Percentiles rank a stretch among this genome's conserved stretches.
Evolutionary conservation across 1,140 invertebrate genomes (phyloP).

Genomic region (Pseudomyrmex cubaensis): DNA sequence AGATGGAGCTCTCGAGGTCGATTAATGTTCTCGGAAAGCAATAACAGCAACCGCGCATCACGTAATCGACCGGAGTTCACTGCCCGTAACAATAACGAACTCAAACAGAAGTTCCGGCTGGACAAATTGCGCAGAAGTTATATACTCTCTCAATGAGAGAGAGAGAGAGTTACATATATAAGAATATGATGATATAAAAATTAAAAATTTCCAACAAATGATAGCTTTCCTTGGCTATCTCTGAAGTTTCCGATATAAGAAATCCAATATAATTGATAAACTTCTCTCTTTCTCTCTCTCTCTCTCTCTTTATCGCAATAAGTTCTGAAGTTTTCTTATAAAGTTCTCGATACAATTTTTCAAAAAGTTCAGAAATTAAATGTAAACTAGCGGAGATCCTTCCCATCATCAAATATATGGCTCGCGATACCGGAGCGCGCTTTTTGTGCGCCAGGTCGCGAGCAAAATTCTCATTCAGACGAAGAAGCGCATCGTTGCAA

Average conservation of each 20-base stretch:
- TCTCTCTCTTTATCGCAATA: too few relatives aligned
- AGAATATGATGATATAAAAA: not conserved
- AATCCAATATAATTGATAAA: too few relatives aligned
- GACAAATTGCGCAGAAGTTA: not conserved
- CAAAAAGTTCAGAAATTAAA: not conserved
- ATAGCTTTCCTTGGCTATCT: not conserved
- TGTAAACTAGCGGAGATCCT: too few relatives aligned
- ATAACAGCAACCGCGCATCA: constrained; percentile 7
- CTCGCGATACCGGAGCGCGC: too few relatives aligned
- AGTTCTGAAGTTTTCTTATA: too few relatives aligned
- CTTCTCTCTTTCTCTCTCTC: too few relatives aligned
- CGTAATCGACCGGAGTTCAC: constrained; percentile 22
- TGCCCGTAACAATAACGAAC: constrained; percentile 30
- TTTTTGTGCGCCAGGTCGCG: too few relatives aligned
- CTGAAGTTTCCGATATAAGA: too few relatives aligned
- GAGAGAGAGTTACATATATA: constrained; percentile 24
- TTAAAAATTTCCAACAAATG: constrained; percentile 20
- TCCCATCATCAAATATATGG: not conserved
- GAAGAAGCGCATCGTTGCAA: too few relatives aligned
- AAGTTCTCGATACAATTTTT: not conserved
- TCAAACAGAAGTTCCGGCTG: constrained; percentile 7
- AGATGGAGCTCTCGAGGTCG: not conserved
- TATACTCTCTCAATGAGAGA: constrained; percentile 24
- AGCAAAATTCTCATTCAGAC: not conserved
- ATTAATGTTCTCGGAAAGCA: constrained; percentile 42